Evolutionary conservation across 2,888 invertebrate species (phyloP), one percentile per base, ranked within the genome.

Genomic region (Phengaris arion): DNA sequence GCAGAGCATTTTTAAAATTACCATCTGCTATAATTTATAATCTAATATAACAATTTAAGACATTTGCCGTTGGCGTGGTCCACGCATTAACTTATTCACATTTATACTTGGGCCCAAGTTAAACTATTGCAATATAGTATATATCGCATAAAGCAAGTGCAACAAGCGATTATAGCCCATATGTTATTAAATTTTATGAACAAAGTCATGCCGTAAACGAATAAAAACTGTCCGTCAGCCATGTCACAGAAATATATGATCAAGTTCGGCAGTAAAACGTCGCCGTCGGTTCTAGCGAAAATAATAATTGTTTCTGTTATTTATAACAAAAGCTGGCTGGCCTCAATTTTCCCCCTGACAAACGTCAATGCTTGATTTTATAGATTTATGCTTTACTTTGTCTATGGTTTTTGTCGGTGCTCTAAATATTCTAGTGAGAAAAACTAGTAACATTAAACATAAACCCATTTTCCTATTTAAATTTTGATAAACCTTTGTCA

Each of bases 131-230:
- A 35, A 35, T 35, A 35, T 35, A 35, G 35, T 35, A 0, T 35
- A 35, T 35, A 35, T 35, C 4, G 35, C 2, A 35, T 35, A 35
- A 35, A 35, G 2, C 35, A 35, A 35, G 35, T 57, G 7, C 57
- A 15, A 9, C 57, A 8, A 15, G 0, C n/a, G 57, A n/a, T 7
- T 15, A 15, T 57, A 59, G 10, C 59, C 10, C 22, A 4, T 9
- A 59, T 64, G 64, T 64, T 64, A 13, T 64, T 64, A 45, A 64
- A 64, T 35, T 59, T 64, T 64, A 64, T 35, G 64, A 64, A 64
- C 35, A 9, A 59, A 59, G 59, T 59, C 64, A 45, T 35, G 35
- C 64, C 35, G 64, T 64, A 15, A 64, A 64, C 12, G 45, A 64
- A 45, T 64, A 64, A 64, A 64, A 64, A 64, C 64, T 64, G 45